phyloP scores from a whole-genome alignment of 2,797 vertebrate species.

The Silurus aristotelis region DNA sequence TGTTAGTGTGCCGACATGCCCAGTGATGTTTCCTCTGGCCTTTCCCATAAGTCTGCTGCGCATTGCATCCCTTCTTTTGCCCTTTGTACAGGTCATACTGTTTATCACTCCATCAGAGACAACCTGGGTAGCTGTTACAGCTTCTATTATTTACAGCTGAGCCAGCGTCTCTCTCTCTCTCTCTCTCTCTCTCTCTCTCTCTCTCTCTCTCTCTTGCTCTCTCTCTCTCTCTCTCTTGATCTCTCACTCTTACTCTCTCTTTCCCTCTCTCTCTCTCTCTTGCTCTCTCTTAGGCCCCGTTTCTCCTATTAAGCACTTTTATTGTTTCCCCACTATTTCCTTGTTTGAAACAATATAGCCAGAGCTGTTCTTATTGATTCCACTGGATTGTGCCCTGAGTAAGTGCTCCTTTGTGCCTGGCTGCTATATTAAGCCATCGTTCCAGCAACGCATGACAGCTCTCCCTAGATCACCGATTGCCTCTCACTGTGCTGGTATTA shows the following conservation, averaged over 20 bases:
- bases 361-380: slow-evolving; percentile 84
- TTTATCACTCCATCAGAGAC: slow-evolving; percentile 68
- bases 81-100: slow-evolving; percentile 60
- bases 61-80: slow-evolving; percentile 18
- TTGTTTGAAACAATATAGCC: slow-evolving; percentile 75
- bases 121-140: slow-evolving; percentile 63
- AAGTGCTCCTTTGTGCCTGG: slow-evolving; percentile 82
- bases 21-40: slow-evolving; percentile 36
- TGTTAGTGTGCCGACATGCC: slow-evolving; percentile 32
- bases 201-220: slow-evolving; percentile 54
- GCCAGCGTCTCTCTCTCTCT: slow-evolving; percentile 65
- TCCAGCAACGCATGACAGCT: slow-evolving; percentile 84
- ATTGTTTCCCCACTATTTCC: slow-evolving; percentile 70
- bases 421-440: slow-evolving; percentile 87
- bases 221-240: slow-evolving; percentile 22
- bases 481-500: slow-evolving; percentile 80
- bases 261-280: slow-evolving; percentile 58
- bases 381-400: slow-evolving; percentile 73
- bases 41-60: slow-evolving; percentile 31
- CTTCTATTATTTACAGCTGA: slow-evolving; percentile 66
- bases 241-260: slow-evolving; percentile 53
- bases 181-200: slow-evolving; percentile 53
- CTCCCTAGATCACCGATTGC: slow-evolving; percentile 76
- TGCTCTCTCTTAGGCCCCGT: slow-evolving; percentile 43
- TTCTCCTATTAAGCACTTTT: slow-evolving; percentile 48